These are phyloP conservation scores for Dryas iulia DNA, from an alignment of 1,140 invertebrate genomes.

Conservation along the genomic window DNA sequence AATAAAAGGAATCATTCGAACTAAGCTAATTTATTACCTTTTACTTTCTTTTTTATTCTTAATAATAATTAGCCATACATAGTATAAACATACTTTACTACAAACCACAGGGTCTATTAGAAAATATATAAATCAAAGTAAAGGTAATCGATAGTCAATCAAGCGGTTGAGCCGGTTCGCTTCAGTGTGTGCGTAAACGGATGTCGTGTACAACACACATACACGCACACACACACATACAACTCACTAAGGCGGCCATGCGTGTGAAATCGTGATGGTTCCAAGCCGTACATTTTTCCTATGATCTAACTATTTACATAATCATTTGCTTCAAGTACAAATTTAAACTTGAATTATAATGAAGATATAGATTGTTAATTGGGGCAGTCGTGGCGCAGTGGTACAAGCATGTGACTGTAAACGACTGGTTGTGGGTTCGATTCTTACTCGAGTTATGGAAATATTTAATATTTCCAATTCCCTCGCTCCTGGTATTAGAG, in stretches of 20 bases:
- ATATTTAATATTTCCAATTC: too few relatives aligned
- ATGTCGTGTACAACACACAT: slow-evolving; percentile 47
- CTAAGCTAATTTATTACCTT: too few relatives aligned
- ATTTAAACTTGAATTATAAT: too few relatives aligned
- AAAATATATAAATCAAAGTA: slow-evolving; percentile 4
- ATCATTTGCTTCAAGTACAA: background rate
- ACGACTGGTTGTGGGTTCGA: too few relatives aligned
- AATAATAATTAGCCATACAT: background rate
- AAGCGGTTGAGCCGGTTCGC: slow-evolving; percentile 51
- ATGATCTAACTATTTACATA: background rate
- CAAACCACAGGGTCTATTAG: background rate
- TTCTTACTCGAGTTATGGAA: too few relatives aligned
- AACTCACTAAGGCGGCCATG: slow-evolving; percentile 41
- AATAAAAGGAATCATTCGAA: too few relatives aligned
- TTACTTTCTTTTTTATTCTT: background rate
- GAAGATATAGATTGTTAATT: too few relatives aligned
- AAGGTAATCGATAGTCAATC: slow-evolving; percentile 61
- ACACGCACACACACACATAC: slow-evolving; percentile 8
- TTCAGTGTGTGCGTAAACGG: slow-evolving; percentile 44
- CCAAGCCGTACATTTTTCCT: background rate
- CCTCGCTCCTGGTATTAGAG: too few relatives aligned
- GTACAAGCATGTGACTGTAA: too few relatives aligned
- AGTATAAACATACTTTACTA: background rate
- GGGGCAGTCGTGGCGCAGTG: too few relatives aligned
- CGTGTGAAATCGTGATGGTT: background rate